phyloP scores from a whole-genome alignment of 2,797 vertebrate genomes.

The Peromyscus eremicus region DNA sequence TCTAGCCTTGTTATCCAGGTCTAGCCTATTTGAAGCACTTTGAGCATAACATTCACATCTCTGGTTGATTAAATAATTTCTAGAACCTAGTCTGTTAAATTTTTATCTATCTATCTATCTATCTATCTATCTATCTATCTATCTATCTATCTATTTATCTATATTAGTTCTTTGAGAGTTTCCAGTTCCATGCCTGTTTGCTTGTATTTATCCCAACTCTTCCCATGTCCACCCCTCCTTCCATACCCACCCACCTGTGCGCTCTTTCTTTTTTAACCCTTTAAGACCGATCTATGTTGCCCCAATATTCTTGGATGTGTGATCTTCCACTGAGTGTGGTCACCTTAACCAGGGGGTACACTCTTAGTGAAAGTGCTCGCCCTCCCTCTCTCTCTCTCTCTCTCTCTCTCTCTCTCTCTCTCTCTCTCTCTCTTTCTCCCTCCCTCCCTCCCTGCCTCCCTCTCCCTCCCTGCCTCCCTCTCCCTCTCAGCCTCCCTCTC shows the following conservation, averaged over 20 bases:
- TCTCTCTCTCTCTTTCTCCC: no score
- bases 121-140: no score
- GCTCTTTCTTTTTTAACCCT: background rate
- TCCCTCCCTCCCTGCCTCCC: background rate
- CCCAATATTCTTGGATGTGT: background rate
- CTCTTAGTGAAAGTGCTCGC: background rate
- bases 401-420: no score
- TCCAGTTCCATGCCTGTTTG: background rate
- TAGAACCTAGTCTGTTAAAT: background rate
- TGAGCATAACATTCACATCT: background rate
- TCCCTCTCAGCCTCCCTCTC: background rate
- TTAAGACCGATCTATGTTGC: background rate
- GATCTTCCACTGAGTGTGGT: background rate
- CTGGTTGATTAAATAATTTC: slow-evolving; percentile 50
- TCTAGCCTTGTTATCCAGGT: slow-evolving; percentile 13
- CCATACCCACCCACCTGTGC: background rate
- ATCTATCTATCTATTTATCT: background rate
- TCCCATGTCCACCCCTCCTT: background rate
- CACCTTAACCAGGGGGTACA: background rate
- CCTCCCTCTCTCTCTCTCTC: no score
- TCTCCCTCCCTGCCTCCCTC: no score
- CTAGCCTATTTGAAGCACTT: background rate
- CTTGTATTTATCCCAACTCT: background rate
- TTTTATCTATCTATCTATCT: background rate
- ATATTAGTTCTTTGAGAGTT: background rate